Base-by-base conservation (phyloP, 2,888 invertebrate genomes). In the Pandemis heparana region DNA sequence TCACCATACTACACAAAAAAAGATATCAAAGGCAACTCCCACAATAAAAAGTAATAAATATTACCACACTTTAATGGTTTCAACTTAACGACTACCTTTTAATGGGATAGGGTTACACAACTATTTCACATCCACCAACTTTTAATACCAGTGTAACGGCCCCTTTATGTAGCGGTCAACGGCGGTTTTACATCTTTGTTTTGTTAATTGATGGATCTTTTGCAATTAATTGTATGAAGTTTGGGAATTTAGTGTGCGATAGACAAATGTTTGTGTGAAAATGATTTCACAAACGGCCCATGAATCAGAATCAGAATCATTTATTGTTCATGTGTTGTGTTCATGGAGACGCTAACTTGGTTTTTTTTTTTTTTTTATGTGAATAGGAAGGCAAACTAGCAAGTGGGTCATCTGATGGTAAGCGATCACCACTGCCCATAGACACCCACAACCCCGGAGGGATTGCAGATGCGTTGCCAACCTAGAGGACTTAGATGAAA, bases 41-140 rank as follows among this genome's bases (percentile, higher is more conserved):
- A 74, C 74, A 70, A 43, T 69, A 73, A 73, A 73, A 69, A 38
- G 12, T 67, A 67, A 53, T 48, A 73, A 68, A 53, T 60, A 64
- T 74, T 74, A 65, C 74, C 65, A 41, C 74, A 74, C 70, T 70
- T 56, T 65, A 74, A 70, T 60, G 70, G 74, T 41, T 10, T 48
- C 23, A 23, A 60, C 53, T 69, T 74, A 74, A 74, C 74, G 69
- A 74, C 74, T 70, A 74, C 74, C 74, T 74, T 74, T 74, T 74
- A 74, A 74, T 70, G 74, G 63, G 61, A 70, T 74, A 74, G 41
- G 64, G 74, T 74, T 74, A 74, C 74, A 70, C 53, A 70, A 65
- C 74, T 60, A 60, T 69, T 61, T 70, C 74, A 64, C 59, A 64
- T 46, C 48, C 32, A 64, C 63, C 63, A 51, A 62, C 48, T 68